phyloP scores from a whole-genome alignment of 1,140 invertebrate genomes.

The Himalopsyche phryganea region DNA sequence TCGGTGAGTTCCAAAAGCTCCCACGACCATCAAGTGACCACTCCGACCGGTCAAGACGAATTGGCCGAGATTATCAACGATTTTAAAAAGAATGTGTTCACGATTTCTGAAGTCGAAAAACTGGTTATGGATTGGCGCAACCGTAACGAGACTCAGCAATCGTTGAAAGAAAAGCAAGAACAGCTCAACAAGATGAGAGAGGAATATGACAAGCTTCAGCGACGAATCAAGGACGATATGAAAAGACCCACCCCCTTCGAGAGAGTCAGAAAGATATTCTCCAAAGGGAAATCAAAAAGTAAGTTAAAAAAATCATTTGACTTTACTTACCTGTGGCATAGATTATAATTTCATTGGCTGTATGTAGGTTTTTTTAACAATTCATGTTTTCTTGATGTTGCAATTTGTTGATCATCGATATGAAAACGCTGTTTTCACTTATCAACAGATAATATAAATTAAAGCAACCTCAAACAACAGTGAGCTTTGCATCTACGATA shows the following conservation, averaged over 20 bases:
- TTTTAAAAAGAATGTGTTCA: constrained; percentile 85
- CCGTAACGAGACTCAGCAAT: constrained; percentile 80
- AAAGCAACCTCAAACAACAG: constrained; percentile 47
- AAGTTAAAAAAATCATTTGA: constrained; percentile 19
- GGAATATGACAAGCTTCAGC: constrained; percentile 78
- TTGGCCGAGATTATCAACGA: constrained; percentile 83
- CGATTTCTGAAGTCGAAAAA: constrained; percentile 78
- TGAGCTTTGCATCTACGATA: constrained; percentile 66
- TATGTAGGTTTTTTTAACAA: too few species aligned
- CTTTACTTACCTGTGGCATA: background rate
- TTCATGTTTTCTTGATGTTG: too few species aligned
- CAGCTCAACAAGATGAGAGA: constrained; percentile 73
- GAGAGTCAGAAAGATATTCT: constrained; percentile 72
- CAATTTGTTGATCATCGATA: too few species aligned
- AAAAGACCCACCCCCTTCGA: constrained; percentile 76
- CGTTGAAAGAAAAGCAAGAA: constrained; percentile 78
- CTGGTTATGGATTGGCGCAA: constrained; percentile 81
- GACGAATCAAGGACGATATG: constrained; percentile 66
- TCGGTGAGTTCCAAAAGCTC: constrained; percentile 12
- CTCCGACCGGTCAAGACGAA: constrained; percentile 63
- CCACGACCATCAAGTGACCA: constrained; percentile 17
- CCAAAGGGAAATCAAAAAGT: constrained; percentile 57
- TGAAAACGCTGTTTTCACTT: too few species aligned
- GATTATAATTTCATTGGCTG: background rate
- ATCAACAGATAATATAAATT: constrained; percentile 15